Evolutionary conservation across 2,113 vertebrate species (phyloP), one percentile per base, ranked within the genome.

Genomic region (Triplophysa siluroides): DNA sequence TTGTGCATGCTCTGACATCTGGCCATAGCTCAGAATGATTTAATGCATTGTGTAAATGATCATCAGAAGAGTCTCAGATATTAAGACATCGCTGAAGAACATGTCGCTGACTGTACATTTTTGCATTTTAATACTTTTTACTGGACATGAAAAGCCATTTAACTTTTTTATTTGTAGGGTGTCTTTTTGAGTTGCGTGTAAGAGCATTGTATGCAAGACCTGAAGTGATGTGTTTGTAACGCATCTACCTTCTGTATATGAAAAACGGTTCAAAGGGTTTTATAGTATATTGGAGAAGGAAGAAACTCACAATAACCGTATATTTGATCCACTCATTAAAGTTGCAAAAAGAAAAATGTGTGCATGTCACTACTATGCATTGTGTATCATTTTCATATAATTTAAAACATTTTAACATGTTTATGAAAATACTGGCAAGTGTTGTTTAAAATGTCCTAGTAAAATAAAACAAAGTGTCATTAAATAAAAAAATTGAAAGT

Each of bases 251-350:
- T 38, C 6, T 38, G 33, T 38, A 85, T 83, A 83, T 91, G 87
- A 83, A 90, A 88, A 94, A 91, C 88, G 80, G 82, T 90, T 90
- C 86, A 86, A 88, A 90, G 87, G 88, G 90, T 6, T 29, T 11
- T 0, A 1, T 70, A 14, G 8, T 29, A 54, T 19, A 14, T 72
- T 38, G 19, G 52, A 58, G 50, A 58, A 56, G 33, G 11, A 56
- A 29, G 11, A 38, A 38, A 21, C 11, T 12, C 45, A 21, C 10
- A 56, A 13, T 12, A 67, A 33, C 9, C 16, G 21, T 66, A 41
- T 65, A 19, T 54, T 70, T 33, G 19, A 12, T n/a, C 29, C 0
- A 58, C n/a, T 72, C 11, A 58, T 72, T 56, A 50, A 70, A 70
- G 24, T 19, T 52, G 14, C 19, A 21, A 19, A 21, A 18, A 72